Evolutionary conservation across 1,140 invertebrate genomes (phyloP), one percentile per base, ranked within the genome.

Genomic region (Drosophila ananassae): DNA sequence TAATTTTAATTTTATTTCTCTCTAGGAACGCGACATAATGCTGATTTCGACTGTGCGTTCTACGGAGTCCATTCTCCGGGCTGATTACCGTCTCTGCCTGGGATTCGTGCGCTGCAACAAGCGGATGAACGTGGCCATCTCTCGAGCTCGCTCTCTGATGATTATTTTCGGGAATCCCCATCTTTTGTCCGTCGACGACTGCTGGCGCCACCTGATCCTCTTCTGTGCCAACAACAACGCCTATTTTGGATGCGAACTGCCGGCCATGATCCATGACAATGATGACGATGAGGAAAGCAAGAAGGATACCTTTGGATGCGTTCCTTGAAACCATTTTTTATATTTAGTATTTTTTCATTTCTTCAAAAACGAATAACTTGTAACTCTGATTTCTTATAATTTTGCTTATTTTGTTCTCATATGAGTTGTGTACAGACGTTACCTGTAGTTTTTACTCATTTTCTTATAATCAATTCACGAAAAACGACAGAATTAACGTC

Each of bases 81-180:
- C 92, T 2, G 96, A 97, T 80, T 56, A 93, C 2, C 93, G 92
- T 68, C 92, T 95, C 73, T 79, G 92, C 13, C 92, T 98, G 13
- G 96, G 97, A 13, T 98, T 98, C 92, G 93, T 97, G 7, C 93
- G 93, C 34, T 95, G 94, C 77, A 94, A 94, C 24, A 95, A 96
- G 92, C 93, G 97, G 77, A 94, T 98, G 77, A 98, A 98, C 93
- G 97, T 98, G 2, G 95, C 97, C 7, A 93, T 98, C 21, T 98
- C 97, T 7, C 94, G 97, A 78, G 96, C 97, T 7, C 95, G 96
- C 77, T 94, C 95, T 12, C 91, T 98, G 32, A 92, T 97, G 24
- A 94, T 98, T 56, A 93, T 98, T 54, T 93, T 98, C 73, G 97
- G 97, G 30, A 96, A 98, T 93, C 97, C 97, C 1, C 92, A 94